Evolutionary conservation across 2,113 vertebrate species (phyloP).

Genomic region (Tympanuchus pallidicinctus): DNA sequence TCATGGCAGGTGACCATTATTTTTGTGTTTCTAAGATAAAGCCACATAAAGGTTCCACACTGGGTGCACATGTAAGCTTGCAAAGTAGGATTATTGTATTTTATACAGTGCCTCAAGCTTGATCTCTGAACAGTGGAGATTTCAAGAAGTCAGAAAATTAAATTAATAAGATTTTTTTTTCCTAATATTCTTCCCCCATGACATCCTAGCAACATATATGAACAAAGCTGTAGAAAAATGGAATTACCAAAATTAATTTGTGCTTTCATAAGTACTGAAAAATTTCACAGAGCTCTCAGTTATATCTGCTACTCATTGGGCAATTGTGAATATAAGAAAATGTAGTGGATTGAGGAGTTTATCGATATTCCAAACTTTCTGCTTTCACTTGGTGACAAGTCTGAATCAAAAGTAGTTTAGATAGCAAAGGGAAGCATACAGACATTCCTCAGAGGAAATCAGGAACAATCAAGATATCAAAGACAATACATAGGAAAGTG

Average conservation of each 20-base stretch:
- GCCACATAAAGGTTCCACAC: not conserved
- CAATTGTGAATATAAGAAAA: not conserved
- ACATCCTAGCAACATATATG: not conserved
- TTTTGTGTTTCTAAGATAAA: constrained; percentile 1
- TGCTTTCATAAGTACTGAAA: not conserved
- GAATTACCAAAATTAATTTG: not conserved
- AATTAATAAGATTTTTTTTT: not conserved
- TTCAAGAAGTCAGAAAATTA: not conserved
- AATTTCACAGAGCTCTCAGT: not conserved
- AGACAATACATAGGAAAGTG: not conserved
- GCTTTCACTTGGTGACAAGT: not conserved
- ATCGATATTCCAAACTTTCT: not conserved
- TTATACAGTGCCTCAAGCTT: constrained; percentile 8
- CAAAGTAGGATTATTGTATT: constrained; percentile 7
- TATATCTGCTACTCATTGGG: not conserved
- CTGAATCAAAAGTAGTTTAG: not conserved
- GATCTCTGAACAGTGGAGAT: not conserved
- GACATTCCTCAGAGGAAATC: not conserved
- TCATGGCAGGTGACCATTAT: not conserved
- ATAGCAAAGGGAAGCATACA: not conserved
- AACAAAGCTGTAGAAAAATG: not conserved
- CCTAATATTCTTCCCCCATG: not conserved
- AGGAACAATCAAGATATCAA: not conserved
- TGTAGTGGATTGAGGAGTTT: not conserved
- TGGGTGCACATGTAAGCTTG: not conserved